These are phyloP conservation scores for Hemiprocne comata DNA, from an alignment of 2,113 vertebrate genomes.

Conservation along the genomic window DNA sequence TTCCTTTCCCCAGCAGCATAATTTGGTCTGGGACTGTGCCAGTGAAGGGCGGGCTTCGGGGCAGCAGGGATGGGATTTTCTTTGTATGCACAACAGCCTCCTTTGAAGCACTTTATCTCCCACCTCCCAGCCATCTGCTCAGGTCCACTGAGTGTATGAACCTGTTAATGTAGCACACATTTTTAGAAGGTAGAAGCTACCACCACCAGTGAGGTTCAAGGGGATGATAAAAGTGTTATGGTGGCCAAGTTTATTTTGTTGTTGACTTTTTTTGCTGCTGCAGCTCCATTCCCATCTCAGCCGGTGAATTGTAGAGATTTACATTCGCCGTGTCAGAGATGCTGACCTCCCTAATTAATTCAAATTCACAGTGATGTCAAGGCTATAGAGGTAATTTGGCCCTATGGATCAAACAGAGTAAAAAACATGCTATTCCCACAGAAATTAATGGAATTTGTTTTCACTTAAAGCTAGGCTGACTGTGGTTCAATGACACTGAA, in stretches of 20 bases:
- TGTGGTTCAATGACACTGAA: conserved; percentile 25
- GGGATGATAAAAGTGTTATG: background rate
- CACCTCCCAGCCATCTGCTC: background rate
- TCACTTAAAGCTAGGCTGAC: background rate
- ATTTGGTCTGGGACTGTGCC: background rate
- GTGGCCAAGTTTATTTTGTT: background rate
- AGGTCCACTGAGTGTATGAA: background rate
- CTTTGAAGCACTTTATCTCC: background rate
- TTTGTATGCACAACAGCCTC: background rate
- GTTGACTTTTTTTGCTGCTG: background rate
- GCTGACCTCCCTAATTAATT: background rate
- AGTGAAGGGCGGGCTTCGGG: background rate
- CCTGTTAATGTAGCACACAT: background rate
- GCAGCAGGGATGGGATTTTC: background rate
- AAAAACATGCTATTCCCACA: background rate
- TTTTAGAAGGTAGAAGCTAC: background rate
- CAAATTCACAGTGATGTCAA: background rate
- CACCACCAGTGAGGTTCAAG: background rate
- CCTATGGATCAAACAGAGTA: background rate
- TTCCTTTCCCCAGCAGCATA: background rate
- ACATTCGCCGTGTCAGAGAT: background rate
- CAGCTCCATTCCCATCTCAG: background rate
- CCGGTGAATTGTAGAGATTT: background rate
- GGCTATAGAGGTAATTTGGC: background rate
- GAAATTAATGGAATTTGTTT: conserved; percentile 16